phyloP scores from a whole-genome alignment of 1,140 invertebrate species.

The Solenopsis fugax region DNA sequence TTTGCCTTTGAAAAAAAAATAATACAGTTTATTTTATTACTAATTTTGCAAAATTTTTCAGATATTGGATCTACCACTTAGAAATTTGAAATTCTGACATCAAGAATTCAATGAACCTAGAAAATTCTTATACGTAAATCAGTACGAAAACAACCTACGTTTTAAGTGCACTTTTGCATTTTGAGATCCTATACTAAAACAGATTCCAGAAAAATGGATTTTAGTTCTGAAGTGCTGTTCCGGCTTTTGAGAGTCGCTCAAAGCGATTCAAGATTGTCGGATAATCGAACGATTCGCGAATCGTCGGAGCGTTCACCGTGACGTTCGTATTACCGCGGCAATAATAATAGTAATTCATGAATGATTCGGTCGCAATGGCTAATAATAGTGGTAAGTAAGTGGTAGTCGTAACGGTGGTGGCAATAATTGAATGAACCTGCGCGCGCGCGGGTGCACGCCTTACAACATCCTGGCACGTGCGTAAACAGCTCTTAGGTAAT shows the following conservation, averaged over 20 bases:
- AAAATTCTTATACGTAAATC: too few species aligned
- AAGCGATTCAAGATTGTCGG: background rate
- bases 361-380: slow-evolving; percentile 65
- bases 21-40: too few species aligned
- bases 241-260: background rate
- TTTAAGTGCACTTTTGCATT: too few species aligned
- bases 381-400: slow-evolving; percentile 80
- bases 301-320: slow-evolving; percentile 4
- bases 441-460: slow-evolving; percentile 69
- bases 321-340: slow-evolving; percentile 12
- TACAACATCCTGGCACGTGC: slow-evolving; percentile 86
- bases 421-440: slow-evolving; percentile 79
- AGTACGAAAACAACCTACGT: too few species aligned
- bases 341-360: slow-evolving; percentile 68
- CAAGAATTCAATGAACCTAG: too few species aligned
- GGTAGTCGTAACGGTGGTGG: slow-evolving; percentile 77
- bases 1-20: too few species aligned
- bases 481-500: slow-evolving; percentile 83
- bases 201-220: slow-evolving; percentile 1
- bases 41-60: too few species aligned
- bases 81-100: too few species aligned
- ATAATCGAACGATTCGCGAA: slow-evolving; percentile 24
- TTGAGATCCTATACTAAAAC: background rate
- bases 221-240: background rate
- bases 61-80: too few species aligned